A percentile compares a stretch with the other conserved stretches of the same genome.
These are phyloP conservation scores for Ditylenchus weischeri DNA, from an alignment of 2,888 invertebrate genomes.

Conservation along the genomic window DNA sequence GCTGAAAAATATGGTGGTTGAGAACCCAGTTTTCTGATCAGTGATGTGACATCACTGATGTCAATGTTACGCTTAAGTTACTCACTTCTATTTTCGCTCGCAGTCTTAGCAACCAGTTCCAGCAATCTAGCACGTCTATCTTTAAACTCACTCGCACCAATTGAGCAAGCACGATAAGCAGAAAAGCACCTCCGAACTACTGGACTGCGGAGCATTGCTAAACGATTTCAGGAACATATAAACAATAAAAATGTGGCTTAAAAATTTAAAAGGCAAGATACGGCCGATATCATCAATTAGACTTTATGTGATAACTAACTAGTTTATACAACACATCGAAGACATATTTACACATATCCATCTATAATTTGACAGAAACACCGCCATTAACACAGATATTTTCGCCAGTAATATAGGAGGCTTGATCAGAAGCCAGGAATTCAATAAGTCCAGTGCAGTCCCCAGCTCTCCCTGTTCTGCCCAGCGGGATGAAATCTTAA, in stretches of 20 bases:
- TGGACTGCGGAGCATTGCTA: no score
- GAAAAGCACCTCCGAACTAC: slow-evolving; percentile 1
- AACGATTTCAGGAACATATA: no score
- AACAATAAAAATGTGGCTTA: no score
- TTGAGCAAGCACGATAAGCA: not conserved
- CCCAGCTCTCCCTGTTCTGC: slow-evolving; percentile 40
- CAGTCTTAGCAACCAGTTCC: slow-evolving; percentile 7
- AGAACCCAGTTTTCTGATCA: no score
- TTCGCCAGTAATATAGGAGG: slow-evolving; percentile 51
- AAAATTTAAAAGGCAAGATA: no score
- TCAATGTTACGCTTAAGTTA: no score
- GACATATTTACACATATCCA: no score
- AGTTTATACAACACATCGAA: no score
- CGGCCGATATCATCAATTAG: no score
- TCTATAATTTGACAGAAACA: slow-evolving; percentile 43
- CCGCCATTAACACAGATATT: slow-evolving; percentile 49
- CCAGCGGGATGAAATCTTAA: slow-evolving; percentile 47
- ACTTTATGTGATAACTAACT: no score
- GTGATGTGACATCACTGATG: no score
- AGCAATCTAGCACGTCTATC: slow-evolving; percentile 11
- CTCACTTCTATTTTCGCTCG: not conserved
- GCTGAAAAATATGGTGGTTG: not conserved
- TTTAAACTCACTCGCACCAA: slow-evolving; percentile 14
- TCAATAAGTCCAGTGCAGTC: slow-evolving; percentile 45
- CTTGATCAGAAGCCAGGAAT: slow-evolving; percentile 43